Conservation (phyloP, 1,140 invertebrate genomes). For the Schmidtea mediterranea region DNA sequence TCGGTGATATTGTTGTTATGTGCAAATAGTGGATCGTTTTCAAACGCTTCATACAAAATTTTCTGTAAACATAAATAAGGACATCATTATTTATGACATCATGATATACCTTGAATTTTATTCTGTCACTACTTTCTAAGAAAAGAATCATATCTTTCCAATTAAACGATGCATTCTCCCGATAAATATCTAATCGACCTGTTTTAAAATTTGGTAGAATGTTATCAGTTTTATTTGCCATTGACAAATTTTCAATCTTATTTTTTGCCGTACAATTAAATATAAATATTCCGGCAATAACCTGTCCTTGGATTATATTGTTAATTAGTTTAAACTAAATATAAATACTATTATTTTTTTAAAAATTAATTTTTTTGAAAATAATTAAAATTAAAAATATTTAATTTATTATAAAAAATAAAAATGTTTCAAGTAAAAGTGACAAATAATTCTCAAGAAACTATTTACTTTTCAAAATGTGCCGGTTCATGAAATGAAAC, state of each 20-base stretch:
- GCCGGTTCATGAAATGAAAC: too few relatives aligned
- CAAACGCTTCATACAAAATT: conserved; percentile 46
- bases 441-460: too few relatives aligned
- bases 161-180: conserved; percentile 42
- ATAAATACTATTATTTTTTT: too few relatives aligned
- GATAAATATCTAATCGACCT: conserved; percentile 43
- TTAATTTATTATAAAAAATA: too few relatives aligned
- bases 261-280: not conserved
- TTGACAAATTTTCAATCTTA: conserved; percentile 1
- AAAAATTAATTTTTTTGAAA: too few relatives aligned
- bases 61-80: conserved; percentile 33
- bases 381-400: too few relatives aligned
- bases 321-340: too few relatives aligned
- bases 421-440: too few relatives aligned
- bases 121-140: conserved; percentile 40
- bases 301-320: too few relatives aligned
- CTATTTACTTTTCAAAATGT: too few relatives aligned
- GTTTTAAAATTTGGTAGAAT: conserved; percentile 14
- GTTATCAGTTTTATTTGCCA: conserved; percentile 7
- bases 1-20: conserved; percentile 30
- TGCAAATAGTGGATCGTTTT: conserved; percentile 50
- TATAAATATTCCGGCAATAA: too few relatives aligned
- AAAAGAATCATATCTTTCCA: conserved; percentile 47
- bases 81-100: conserved; percentile 44
- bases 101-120: conserved; percentile 45